These are phyloP conservation scores for Octodonta nipae DNA, from an alignment of 2,888 invertebrate species.

Conservation along the genomic window DNA sequence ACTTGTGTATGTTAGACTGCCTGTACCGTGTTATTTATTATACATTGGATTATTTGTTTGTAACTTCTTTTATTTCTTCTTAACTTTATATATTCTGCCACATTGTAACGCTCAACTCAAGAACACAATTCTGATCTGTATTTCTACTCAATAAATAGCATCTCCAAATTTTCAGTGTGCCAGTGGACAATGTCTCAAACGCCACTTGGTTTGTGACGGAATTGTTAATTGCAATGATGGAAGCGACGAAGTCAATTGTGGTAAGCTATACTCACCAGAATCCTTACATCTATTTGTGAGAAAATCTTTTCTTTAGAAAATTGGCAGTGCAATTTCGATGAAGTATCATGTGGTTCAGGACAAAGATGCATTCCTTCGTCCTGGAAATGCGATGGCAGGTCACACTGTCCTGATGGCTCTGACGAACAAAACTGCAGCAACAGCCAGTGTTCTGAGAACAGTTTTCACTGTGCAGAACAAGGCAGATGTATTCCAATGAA, in stretches of 20 bases:
- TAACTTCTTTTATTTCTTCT: too few relatives aligned
- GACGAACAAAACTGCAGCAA: conserved; percentile 43
- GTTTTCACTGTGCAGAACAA: conserved; percentile 45
- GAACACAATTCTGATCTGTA: too few relatives aligned
- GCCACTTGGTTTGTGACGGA: conserved; percentile 48
- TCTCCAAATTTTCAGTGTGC: conserved; percentile 34
- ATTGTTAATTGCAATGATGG: conserved; percentile 48
- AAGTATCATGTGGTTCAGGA: conserved; percentile 38
- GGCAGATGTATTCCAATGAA: conserved; percentile 45
- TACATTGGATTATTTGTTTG: too few relatives aligned
- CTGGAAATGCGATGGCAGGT: conserved; percentile 46
- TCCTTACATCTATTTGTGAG: neutral
- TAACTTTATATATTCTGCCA: too few relatives aligned
- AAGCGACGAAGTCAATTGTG: conserved; percentile 45
- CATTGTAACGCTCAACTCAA: too few relatives aligned
- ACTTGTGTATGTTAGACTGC: too few relatives aligned
- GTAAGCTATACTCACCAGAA: conserved; percentile 27
- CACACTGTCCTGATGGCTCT: conserved; percentile 42
- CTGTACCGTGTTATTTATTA: too few relatives aligned
- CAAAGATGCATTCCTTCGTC: conserved; percentile 42
- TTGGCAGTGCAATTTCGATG: conserved; percentile 42
- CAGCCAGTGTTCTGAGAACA: conserved; percentile 38
- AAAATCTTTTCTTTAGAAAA: conserved; percentile 15
- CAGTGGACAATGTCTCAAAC: conserved; percentile 45
- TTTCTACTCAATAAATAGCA: neutral